phyloP scores from a whole-genome alignment of 2,888 invertebrate genomes.

The Sycophila texana region DNA sequence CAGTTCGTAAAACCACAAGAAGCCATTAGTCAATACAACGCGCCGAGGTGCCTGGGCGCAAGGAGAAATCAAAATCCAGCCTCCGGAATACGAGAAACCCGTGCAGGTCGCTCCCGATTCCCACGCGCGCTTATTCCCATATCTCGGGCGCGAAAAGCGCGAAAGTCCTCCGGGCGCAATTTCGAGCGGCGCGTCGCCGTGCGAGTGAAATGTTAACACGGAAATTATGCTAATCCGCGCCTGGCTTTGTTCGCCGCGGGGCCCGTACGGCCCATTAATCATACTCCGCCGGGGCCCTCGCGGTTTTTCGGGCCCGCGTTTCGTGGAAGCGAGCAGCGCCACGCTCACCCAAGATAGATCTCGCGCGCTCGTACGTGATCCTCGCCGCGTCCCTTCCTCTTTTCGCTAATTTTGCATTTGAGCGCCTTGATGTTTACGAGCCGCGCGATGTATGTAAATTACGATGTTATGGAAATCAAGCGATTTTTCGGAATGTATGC shows the following conservation, averaged over 20 bases:
- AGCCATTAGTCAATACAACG: too few species aligned
- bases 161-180: too few species aligned
- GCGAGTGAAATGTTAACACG: constrained; percentile 71
- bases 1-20: too few species aligned
- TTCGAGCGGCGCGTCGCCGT: constrained; percentile 1
- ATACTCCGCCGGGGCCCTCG: constrained; percentile 58
- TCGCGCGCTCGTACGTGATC: background rate
- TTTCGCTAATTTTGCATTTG: constrained; percentile 25
- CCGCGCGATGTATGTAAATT: constrained; percentile 20
- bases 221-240: constrained; percentile 69
- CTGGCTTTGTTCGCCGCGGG: constrained; percentile 23
- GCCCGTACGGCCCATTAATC: constrained; percentile 65
- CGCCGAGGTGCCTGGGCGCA: too few species aligned
- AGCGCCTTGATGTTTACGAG: constrained; percentile 13
- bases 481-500: background rate
- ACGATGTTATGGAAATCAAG: constrained; percentile 36
- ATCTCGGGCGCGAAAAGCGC: too few species aligned
- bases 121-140: background rate
- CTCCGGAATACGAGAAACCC: too few species aligned
- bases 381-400: background rate
- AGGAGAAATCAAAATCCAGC: too few species aligned
- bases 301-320: constrained; percentile 56
- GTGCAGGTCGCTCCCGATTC: background rate
- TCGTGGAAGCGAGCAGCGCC: constrained; percentile 36
- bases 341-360: constrained; percentile 6